Conservation (phyloP, 2,888 invertebrate species). For the Agonopterix heracliana region DNA sequence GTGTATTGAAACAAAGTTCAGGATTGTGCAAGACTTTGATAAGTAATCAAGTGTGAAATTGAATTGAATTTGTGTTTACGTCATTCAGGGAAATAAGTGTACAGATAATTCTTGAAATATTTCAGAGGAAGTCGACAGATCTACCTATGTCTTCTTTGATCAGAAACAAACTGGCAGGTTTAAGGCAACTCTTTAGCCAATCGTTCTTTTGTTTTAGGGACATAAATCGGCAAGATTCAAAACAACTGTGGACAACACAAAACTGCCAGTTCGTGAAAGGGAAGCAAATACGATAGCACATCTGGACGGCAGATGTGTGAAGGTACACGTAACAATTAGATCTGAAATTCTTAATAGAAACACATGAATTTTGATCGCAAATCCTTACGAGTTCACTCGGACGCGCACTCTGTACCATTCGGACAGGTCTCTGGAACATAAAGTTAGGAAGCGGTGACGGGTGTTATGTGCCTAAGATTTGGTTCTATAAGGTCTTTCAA, state of each 20-base stretch:
- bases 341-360: conserved; percentile 65
- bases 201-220: conserved; percentile 2
- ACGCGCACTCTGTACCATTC: conserved; percentile 91
- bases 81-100: conserved; percentile 6
- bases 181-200: not conserved
- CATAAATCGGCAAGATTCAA: conserved; percentile 11
- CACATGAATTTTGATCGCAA: conserved; percentile 69
- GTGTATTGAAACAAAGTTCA: not conserved
- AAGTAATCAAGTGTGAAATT: not conserved
- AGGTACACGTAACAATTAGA: conserved; percentile 71
- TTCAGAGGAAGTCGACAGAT: conserved; percentile 46
- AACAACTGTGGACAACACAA: conserved; percentile 18
- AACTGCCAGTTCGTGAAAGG: conserved; percentile 67
- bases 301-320: conserved; percentile 72
- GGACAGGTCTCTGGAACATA: conserved; percentile 80
- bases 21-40: not conserved
- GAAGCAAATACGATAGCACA: conserved; percentile 64
- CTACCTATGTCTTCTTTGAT: conserved; percentile 41
- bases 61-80: conserved; percentile 1
- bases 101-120: conserved; percentile 17
- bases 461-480: conserved; percentile 42
- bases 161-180: conserved; percentile 64
- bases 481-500: conserved; percentile 6
- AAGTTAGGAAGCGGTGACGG: conserved; percentile 65
- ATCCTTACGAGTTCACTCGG: conserved; percentile 90